A percentile compares a stretch with the other conserved stretches of the same genome.
Evolutionary conservation across 1,140 invertebrate species (phyloP).

Genomic region (Anadara kagoshimensis): DNA sequence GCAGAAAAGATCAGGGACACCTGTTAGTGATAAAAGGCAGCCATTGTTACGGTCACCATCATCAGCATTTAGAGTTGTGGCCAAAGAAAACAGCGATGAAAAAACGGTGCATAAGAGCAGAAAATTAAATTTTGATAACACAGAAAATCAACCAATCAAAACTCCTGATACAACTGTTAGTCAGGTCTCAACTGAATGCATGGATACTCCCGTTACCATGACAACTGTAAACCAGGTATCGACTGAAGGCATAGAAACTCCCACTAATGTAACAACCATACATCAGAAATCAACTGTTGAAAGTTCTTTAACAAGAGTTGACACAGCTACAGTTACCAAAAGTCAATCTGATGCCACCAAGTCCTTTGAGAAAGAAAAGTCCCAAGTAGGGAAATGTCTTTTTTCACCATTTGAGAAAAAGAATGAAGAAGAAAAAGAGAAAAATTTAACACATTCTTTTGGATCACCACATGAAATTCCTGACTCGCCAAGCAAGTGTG

Average conservation of each 20-base stretch:
- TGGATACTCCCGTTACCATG: too few species aligned
- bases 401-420: slow-evolving; percentile 8
- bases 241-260: too few species aligned
- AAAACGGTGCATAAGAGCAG: background rate
- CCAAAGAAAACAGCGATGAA: too few species aligned
- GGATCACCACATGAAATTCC: slow-evolving; percentile 44
- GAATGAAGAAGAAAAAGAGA: too few species aligned
- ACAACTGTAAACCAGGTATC: too few species aligned
- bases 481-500: slow-evolving; percentile 23
- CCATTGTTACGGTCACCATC: too few species aligned
- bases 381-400: slow-evolving; percentile 24
- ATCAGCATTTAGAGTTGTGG: too few species aligned
- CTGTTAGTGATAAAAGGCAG: too few species aligned
- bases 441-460: slow-evolving; percentile 39
- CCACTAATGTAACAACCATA: too few species aligned
- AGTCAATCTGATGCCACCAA: slow-evolving; percentile 3
- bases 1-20: background rate
- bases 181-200: background rate
- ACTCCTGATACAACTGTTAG: background rate
- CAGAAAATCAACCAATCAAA: slow-evolving; percentile 1
- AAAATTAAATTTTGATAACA: slow-evolving; percentile 1
- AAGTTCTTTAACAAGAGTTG: too few species aligned
- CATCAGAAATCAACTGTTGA: too few species aligned
- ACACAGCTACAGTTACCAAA: slow-evolving; percentile 16
- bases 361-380: background rate